These are phyloP conservation scores for Trematomus bernacchii DNA, from an alignment of 2,797 vertebrate species.

Conservation along the genomic window DNA sequence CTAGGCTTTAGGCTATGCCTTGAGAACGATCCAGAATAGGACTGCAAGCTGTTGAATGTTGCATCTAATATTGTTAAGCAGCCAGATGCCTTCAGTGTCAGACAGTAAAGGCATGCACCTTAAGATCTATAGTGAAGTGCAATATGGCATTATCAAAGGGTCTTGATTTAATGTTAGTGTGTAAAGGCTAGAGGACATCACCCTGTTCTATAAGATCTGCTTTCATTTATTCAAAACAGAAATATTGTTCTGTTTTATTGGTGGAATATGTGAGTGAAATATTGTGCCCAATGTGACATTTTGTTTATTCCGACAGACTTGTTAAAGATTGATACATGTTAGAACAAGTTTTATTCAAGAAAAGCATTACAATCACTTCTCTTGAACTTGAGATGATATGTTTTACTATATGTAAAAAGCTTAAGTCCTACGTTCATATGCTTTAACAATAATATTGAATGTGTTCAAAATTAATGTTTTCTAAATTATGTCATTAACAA, in stretches of 20 bases:
- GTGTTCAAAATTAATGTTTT: background rate
- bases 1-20: constrained; percentile 42
- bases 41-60: constrained; percentile 73
- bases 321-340: background rate
- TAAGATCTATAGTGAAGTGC: constrained; percentile 27
- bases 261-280: constrained; percentile 2
- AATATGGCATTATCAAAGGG: constrained; percentile 24
- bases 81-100: constrained; percentile 65
- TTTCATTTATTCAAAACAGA: constrained; percentile 16
- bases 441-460: background rate
- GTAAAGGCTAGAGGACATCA: constrained; percentile 45
- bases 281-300: background rate
- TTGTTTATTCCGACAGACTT: background rate
- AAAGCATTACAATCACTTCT: background rate
- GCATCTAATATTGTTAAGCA: constrained; percentile 57
- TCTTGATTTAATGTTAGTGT: constrained; percentile 32
- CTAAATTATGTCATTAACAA: background rate
- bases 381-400: background rate
- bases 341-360: background rate
- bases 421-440: background rate
- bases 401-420: background rate
- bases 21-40: constrained; percentile 53
- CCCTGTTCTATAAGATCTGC: constrained; percentile 16
- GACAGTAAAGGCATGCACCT: constrained; percentile 48
- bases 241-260: constrained; percentile 4